Conservation (phyloP, 2,113 vertebrate species). For the Nyctereutes procyonoides region DNA sequence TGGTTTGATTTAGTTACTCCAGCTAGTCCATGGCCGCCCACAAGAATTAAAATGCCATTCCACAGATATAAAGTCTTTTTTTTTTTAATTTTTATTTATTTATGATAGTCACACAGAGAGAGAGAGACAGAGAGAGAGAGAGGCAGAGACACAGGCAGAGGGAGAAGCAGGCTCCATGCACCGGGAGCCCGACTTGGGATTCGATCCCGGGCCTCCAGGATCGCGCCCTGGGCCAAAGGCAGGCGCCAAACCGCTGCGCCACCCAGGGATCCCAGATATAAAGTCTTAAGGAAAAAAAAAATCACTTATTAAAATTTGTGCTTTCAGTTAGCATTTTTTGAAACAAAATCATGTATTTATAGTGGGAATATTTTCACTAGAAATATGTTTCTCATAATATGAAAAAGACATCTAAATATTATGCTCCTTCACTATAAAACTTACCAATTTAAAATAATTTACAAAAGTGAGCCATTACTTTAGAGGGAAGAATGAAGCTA, state of each 20-base stretch:
- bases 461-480: not conserved
- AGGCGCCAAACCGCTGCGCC: too few relatives aligned
- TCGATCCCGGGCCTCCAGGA: too few relatives aligned
- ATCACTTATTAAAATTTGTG: not conserved
- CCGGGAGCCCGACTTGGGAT: too few relatives aligned
- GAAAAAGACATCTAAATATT: slow-evolving; percentile 30
- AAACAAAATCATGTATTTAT: not conserved
- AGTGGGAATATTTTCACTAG: not conserved
- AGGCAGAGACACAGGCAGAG: too few relatives aligned
- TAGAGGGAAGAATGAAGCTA: not conserved
- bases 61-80: not conserved
- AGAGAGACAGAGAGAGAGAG: too few relatives aligned
- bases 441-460: not conserved
- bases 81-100: too few relatives aligned
- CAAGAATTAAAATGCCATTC: not conserved
- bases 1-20: too few relatives aligned
- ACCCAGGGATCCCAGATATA: too few relatives aligned
- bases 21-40: too few relatives aligned
- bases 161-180: too few relatives aligned
- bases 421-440: not conserved
- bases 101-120: too few relatives aligned
- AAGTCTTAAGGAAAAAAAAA: not conserved
- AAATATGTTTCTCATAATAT: not conserved
- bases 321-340: not conserved
- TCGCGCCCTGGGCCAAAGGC: too few relatives aligned